Conservation (phyloP, 2,888 invertebrate genomes). For the Xanthorhoe spadicearia region DNA sequence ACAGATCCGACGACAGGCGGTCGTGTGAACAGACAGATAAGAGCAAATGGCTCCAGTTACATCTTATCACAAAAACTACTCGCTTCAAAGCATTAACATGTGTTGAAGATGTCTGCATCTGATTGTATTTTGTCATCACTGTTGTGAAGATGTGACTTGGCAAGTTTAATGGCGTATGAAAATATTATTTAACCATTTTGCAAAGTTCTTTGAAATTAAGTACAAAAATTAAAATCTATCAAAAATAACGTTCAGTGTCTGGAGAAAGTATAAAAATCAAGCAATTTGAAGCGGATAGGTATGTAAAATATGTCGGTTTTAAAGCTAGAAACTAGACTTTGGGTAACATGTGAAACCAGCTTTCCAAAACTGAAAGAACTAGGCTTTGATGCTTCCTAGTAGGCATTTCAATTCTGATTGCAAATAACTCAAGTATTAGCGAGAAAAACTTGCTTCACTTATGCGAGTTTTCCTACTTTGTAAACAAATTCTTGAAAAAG, state of each 20-base stretch:
- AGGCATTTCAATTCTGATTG: slow-evolving; percentile 9
- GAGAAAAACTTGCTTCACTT: slow-evolving; percentile 25
- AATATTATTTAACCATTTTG: background rate
- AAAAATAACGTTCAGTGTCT: too few relatives aligned
- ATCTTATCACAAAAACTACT: slow-evolving; percentile 48
- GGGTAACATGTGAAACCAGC: background rate
- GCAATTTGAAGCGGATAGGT: too few relatives aligned
- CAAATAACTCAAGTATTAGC: background rate
- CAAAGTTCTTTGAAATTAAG: too few relatives aligned
- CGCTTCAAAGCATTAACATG: slow-evolving; percentile 52
- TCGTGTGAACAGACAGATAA: slow-evolving; percentile 74
- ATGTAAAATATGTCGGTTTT: background rate
- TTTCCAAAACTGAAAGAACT: slow-evolving; percentile 2
- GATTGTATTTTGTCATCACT: slow-evolving; percentile 24
- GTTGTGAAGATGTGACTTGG: background rate
- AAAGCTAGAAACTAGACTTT: background rate
- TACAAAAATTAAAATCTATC: too few relatives aligned
- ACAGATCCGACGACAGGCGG: slow-evolving; percentile 33
- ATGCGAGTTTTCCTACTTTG: slow-evolving; percentile 23
- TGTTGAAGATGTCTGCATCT: slow-evolving; percentile 38
- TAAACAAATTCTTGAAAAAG: slow-evolving; percentile 31
- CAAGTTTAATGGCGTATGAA: background rate
- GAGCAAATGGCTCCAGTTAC: slow-evolving; percentile 48
- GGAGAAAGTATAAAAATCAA: background rate
- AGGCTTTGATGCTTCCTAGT: background rate